Evolutionary conservation across 2,113 vertebrate species (phyloP), one percentile per base, ranked within the genome.

Genomic region (Chionomys nivalis): DNA sequence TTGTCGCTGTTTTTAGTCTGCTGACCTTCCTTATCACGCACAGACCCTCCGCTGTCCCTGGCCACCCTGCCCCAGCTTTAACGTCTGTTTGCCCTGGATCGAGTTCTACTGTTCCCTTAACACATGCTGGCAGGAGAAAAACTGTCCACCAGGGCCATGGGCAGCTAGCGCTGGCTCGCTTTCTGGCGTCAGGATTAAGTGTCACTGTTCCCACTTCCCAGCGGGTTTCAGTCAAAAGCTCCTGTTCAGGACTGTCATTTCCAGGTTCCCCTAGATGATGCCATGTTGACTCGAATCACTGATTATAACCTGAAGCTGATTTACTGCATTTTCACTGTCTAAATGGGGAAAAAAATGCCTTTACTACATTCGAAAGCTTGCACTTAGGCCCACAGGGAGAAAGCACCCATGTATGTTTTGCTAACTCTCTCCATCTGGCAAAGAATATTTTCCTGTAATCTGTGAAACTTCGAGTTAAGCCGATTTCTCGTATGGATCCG

Each of bases 291-390:
- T 7, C 6, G 0, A 93, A 36, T 58, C 73, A 31, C 61, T 91
- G 77, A 77, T 91, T 85, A 86, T 26, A 66, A 23, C 39, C 28
- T 73, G 52, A 89, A 68, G 66, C 47, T 86, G 13, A 1, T 7
- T 6, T 52, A 55, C 36, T 44, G 24, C 36, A 19, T 91, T 96
- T 95, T 93, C 65, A 55, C 31, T 93, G 58, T 90, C 49, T 42
- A 90, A 89, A 88, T 39, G 72, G 8, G 5, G 13, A 93, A 85
- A 73, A n/a, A 87, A 73, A 77, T 58, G 24, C 52, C 63, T 75
- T 94, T 55, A 28, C 42, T 36, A 0, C 81, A 3, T 63, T 21
- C 7, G 21, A 52, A 79, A 61, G 55, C n/a, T 49, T 11, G 14
- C 66, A 58, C 77, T 55, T 52, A 95, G 86, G 39, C 63, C 42